phyloP scores from a whole-genome alignment of 2,113 vertebrate species.

The Pseudorectes ferrugineus region DNA sequence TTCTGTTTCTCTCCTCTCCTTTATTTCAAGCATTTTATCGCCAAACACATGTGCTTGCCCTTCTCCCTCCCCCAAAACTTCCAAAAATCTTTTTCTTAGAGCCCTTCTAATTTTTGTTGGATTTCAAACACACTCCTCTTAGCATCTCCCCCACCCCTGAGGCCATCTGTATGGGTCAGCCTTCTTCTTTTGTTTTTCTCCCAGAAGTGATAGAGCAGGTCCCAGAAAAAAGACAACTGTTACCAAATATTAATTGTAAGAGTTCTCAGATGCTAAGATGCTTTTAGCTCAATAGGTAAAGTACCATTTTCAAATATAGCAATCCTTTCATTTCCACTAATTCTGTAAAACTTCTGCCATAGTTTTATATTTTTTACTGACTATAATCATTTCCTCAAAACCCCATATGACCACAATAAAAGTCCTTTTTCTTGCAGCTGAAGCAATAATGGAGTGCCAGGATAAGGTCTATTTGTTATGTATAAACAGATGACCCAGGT shows the following conservation, averaged over 20 bases:
- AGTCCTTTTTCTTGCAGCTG: background rate
- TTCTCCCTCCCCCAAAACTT: background rate
- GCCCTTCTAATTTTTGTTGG: background rate
- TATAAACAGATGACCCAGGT: background rate
- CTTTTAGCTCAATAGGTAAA: background rate
- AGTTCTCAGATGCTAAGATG: background rate
- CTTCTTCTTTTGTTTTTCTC: background rate
- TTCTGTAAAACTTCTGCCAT: background rate
- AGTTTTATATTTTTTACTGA: background rate
- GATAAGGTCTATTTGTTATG: background rate
- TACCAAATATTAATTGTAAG: background rate
- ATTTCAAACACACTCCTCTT: background rate
- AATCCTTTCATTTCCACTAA: background rate
- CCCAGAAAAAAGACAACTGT: background rate
- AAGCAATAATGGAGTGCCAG: background rate
- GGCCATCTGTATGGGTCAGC: background rate
- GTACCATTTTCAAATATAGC: background rate
- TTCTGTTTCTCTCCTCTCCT: background rate
- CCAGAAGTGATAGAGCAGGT: background rate
- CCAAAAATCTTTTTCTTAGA: background rate
- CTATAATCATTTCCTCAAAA: background rate
- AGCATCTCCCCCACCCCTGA: background rate
- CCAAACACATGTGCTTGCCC: background rate
- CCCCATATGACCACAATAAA: background rate
- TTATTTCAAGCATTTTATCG: background rate